Percentiles rank a stretch among this genome's conserved stretches.
Evolutionary conservation across 2,113 vertebrate species (phyloP).

Genomic region (Stigmatopora argus): DNA sequence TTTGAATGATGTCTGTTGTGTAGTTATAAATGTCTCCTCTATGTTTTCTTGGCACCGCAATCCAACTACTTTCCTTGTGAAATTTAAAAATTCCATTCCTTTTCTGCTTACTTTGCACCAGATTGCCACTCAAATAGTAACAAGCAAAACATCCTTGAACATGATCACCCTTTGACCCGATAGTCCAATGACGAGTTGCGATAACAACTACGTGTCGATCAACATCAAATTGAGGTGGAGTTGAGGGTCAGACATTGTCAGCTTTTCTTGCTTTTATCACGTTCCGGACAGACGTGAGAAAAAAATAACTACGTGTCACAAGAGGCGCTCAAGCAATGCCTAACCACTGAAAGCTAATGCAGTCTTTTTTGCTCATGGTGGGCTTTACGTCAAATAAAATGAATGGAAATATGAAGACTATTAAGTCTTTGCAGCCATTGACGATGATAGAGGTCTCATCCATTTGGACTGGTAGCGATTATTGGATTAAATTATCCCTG

Average conservation of each 20-base stretch:
- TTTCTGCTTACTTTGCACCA: not conserved
- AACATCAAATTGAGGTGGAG: slow-evolving; percentile 57
- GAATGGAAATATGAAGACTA: not conserved
- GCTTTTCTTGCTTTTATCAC: slow-evolving; percentile 53
- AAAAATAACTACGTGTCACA: slow-evolving; percentile 47
- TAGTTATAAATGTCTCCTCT: too few species aligned
- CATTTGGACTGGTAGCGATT: too few species aligned
- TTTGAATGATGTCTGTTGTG: too few species aligned
- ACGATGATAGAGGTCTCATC: too few species aligned
- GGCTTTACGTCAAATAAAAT: not conserved
- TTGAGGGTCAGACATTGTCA: slow-evolving; percentile 46
- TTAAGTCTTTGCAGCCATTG: too few species aligned
- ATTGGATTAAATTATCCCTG: too few species aligned
- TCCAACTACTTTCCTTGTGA: too few species aligned
- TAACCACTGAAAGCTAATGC: not conserved
- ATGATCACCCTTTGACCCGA: slow-evolving; percentile 45
- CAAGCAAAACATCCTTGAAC: slow-evolving; percentile 51
- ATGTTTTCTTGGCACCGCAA: too few species aligned
- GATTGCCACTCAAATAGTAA: not conserved
- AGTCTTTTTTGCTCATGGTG: not conserved
- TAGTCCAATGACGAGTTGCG: slow-evolving; percentile 44
- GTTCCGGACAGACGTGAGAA: slow-evolving; percentile 47
- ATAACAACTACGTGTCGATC: slow-evolving; percentile 65
- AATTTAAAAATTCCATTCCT: not conserved
- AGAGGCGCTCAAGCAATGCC: slow-evolving; percentile 11